Evolutionary conservation across 2,888 invertebrate genomes (phyloP).

Genomic region (Aporophyla lueneburgensis): DNA sequence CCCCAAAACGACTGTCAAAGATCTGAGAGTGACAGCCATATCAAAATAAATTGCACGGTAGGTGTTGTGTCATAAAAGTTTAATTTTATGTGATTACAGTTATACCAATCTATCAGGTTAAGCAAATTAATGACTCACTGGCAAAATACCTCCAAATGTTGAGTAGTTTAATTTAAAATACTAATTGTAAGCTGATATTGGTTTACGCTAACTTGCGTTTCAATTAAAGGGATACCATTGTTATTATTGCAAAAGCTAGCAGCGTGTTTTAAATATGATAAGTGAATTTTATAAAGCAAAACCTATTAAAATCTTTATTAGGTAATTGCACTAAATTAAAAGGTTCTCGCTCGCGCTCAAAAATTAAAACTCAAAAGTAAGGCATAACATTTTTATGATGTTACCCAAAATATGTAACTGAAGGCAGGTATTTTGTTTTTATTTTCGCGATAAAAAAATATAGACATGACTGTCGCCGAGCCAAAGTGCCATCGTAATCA

Average conservation of each 20-base stretch:
- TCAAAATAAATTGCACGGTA: too few species aligned
- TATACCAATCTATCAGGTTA: too few species aligned
- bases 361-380: slow-evolving; percentile 58
- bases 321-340: background rate
- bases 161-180: background rate
- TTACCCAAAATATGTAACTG: slow-evolving; percentile 71
- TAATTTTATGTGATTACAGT: too few species aligned
- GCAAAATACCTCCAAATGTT: background rate
- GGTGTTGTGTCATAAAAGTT: too few species aligned
- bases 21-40: too few species aligned
- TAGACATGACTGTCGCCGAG: slow-evolving; percentile 75
- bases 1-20: too few species aligned
- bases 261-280: background rate
- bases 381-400: slow-evolving; percentile 76
- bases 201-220: background rate
- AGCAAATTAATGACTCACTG: too few species aligned
- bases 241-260: background rate
- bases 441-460: slow-evolving; percentile 76
- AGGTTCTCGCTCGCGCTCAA: slow-evolving; percentile 56
- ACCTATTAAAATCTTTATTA: slow-evolving; percentile 5
- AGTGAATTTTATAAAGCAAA: background rate
- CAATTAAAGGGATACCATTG: background rate
- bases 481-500: slow-evolving; percentile 72
- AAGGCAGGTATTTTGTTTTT: slow-evolving; percentile 67
- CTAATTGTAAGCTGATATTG: background rate